Evolutionary conservation across 2,113 vertebrate species (phyloP).

Genomic region (Rhodinocichla rosea): DNA sequence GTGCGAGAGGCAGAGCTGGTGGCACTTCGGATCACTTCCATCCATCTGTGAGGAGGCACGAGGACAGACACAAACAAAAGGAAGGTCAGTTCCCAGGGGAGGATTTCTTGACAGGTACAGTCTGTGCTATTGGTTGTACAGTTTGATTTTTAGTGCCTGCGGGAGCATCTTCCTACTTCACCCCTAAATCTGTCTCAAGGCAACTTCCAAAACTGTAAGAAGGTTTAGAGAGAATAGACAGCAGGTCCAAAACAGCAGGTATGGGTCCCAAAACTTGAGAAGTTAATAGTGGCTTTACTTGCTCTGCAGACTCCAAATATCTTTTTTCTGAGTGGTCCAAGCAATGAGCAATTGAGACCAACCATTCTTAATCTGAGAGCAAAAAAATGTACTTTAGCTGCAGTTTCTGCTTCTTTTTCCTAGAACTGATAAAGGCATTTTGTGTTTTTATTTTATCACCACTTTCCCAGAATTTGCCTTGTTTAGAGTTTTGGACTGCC

Average conservation of each 20-base stretch:
- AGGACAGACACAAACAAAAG: not conserved
- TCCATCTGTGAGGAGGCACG: slow-evolving; percentile 81
- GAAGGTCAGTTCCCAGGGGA: not conserved
- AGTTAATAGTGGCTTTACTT: not conserved
- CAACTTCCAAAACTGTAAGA: not conserved
- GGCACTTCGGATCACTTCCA: slow-evolving; percentile 97
- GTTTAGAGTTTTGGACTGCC: not conserved
- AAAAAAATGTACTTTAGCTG: not conserved
- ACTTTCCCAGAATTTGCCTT: not conserved
- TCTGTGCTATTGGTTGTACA: not conserved
- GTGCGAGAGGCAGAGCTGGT: slow-evolving; percentile 83
- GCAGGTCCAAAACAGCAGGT: too few species aligned
- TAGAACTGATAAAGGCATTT: not conserved
- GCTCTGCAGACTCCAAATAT: not conserved
- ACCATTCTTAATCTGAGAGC: not conserved
- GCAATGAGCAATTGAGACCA: not conserved
- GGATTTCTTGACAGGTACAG: not conserved
- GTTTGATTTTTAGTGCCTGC: not conserved
- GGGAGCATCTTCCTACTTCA: not conserved
- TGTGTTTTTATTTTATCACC: not conserved
- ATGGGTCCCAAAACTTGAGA: fast-evolving
- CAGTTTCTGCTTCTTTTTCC: not conserved
- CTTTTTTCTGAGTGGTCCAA: not conserved
- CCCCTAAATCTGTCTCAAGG: not conserved
- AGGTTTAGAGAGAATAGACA: not conserved